Conservation (phyloP, 2,888 invertebrate species). For the Mystacides longicornis region DNA sequence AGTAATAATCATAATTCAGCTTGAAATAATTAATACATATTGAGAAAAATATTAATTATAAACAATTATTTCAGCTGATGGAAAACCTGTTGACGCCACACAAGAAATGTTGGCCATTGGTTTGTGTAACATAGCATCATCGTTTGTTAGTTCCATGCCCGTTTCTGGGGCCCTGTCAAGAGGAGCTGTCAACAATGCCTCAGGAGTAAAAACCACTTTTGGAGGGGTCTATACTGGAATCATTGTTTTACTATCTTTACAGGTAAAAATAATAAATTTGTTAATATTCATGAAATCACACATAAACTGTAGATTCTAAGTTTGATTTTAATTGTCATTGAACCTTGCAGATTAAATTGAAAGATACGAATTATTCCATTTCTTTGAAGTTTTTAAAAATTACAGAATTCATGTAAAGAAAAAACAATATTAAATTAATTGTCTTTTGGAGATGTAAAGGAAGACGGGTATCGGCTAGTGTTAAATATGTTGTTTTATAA, state of each 20-base stretch:
- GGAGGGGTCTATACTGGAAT: conserved; percentile 78
- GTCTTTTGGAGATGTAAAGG: too few species aligned
- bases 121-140: conserved; percentile 77
- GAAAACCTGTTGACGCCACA: conserved; percentile 77
- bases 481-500: too few species aligned
- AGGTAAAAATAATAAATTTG: too few species aligned
- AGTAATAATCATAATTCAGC: conserved; percentile 29
- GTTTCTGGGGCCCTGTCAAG: conserved; percentile 84
- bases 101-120: conserved; percentile 87
- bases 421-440: too few species aligned
- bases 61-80: conserved; percentile 49
- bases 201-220: conserved; percentile 81
- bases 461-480: too few species aligned
- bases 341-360: too few species aligned
- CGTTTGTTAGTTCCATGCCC: conserved; percentile 85
- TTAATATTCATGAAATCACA: too few species aligned
- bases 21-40: background rate
- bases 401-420: too few species aligned
- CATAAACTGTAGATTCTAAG: too few species aligned
- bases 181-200: conserved; percentile 90
- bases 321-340: too few species aligned
- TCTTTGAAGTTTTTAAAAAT: too few species aligned
- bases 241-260: conserved; percentile 42
- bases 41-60: background rate
- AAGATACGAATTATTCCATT: too few species aligned